Evolutionary conservation across 2,113 vertebrate species (phyloP), one percentile per base, ranked within the genome.

Genomic region (Progne subis): DNA sequence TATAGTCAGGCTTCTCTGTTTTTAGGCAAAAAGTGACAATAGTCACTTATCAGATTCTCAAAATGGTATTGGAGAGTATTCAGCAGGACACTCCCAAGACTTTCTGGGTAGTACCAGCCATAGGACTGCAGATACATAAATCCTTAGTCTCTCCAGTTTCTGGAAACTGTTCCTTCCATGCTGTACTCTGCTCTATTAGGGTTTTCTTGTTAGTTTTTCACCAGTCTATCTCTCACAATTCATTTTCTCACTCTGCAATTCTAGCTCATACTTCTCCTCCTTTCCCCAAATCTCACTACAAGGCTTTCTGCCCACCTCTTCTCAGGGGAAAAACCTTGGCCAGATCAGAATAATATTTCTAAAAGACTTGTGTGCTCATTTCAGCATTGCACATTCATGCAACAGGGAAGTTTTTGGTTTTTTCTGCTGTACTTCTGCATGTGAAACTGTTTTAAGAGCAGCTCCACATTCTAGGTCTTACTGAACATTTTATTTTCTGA

Each of bases 1-100:
- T 97, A 96, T 12, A 82, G 56, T 39, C 53, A 19, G 63, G 61
- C 65, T 91, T 64, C 68, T 90, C 64, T 88, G 55, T 86, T 94
- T 94, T 94, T 81, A 88, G 80, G 71, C n/a, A 80, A 95, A 96
- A 96, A 88, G 64, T 86, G 91, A 85, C 93, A 94, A 94, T 70
- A 83, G 52, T 37, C 74, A 95, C 86, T 92, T 95, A 95, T 92
- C 88, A 93, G 80, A 78, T 86, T 77, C 83, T 80, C 86, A 84
- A 88, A 95, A 75, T 75, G 76, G 56, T 76, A 34, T 75, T 96
- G 96, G 94, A 96, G 76, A 90, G 41, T 90, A 77, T 93, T 93
- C 90, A 95, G 79, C 14, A 59, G 46, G 93, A 88, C 87, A 94
- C 86, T 90, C 92, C 91, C 82, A 92, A 89, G 41, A 75, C 12